Conservation (phyloP, 2,113 vertebrate species). For the Syngnathoides biaculeatus region DNA sequence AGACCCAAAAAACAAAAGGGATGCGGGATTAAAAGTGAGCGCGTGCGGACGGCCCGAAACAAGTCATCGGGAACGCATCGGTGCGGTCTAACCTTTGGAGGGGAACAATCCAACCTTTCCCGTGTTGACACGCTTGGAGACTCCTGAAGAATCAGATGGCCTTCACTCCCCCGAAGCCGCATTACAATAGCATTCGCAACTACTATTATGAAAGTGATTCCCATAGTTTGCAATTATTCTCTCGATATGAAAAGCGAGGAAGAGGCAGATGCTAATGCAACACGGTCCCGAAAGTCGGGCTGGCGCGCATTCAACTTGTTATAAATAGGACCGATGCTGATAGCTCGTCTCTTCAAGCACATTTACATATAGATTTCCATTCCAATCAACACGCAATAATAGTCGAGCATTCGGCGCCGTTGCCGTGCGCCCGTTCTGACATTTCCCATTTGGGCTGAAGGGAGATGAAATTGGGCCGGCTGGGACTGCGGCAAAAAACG, state of each 20-base stretch:
- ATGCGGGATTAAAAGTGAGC: constrained; percentile 43
- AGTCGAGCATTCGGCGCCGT: constrained; percentile 43
- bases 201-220: constrained; percentile 31
- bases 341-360: constrained; percentile 61
- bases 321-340: constrained; percentile 68
- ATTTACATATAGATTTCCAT: constrained; percentile 74
- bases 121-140: constrained; percentile 72
- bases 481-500: constrained; percentile 34
- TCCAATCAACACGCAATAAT: constrained; percentile 65
- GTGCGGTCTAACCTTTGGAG: constrained; percentile 65
- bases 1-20: constrained; percentile 62
- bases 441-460: constrained; percentile 52
- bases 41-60: constrained; percentile 16
- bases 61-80: constrained; percentile 43
- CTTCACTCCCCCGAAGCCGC: constrained; percentile 65
- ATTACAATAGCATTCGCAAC: constrained; percentile 49
- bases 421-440: constrained; percentile 39
- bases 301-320: constrained; percentile 38
- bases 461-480: constrained; percentile 8
- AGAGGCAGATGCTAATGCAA: constrained; percentile 49
- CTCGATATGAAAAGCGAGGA: constrained; percentile 31
- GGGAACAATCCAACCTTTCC: constrained; percentile 70
- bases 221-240: constrained; percentile 54
- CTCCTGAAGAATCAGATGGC: constrained; percentile 70
- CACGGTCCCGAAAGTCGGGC: constrained; percentile 33